Percentiles rank a stretch among this genome's conserved stretches.
Evolutionary conservation across 2,888 invertebrate species (phyloP).

Genomic region (Brachynemurus nebulosus): DNA sequence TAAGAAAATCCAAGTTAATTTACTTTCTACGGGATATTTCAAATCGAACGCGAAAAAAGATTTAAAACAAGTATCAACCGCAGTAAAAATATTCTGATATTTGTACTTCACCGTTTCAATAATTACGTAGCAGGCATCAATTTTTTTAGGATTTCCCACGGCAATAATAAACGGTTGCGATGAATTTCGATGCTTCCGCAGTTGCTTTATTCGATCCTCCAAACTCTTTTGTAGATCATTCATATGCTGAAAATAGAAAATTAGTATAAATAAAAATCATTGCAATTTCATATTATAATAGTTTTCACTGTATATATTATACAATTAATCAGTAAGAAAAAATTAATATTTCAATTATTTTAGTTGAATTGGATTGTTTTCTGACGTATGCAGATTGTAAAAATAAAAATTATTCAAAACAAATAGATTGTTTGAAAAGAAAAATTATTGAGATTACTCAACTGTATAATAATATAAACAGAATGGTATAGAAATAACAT

Average conservation of each 20-base stretch:
- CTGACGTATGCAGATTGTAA: too few relatives aligned
- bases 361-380: not conserved
- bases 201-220: not conserved
- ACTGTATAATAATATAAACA: not conserved
- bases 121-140: not conserved
- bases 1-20: not conserved
- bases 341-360: not conserved
- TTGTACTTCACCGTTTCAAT: not conserved
- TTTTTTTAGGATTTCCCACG: not conserved
- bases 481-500: not conserved
- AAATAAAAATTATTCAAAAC: not conserved
- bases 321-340: not conserved
- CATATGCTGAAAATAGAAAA: not conserved
- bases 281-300: not conserved
- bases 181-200: not conserved
- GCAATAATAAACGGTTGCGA: not conserved
- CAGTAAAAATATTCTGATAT: not conserved
- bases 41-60: not conserved
- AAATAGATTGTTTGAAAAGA: not conserved
- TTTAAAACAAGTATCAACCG: not conserved
- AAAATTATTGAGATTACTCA: not conserved
- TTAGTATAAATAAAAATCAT: not conserved
- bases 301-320: not conserved
- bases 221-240: not conserved
- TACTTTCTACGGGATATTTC: not conserved